These are phyloP conservation scores for Nanorana parkeri DNA, from an alignment of 2,113 vertebrate genomes.

Conservation along the genomic window DNA sequence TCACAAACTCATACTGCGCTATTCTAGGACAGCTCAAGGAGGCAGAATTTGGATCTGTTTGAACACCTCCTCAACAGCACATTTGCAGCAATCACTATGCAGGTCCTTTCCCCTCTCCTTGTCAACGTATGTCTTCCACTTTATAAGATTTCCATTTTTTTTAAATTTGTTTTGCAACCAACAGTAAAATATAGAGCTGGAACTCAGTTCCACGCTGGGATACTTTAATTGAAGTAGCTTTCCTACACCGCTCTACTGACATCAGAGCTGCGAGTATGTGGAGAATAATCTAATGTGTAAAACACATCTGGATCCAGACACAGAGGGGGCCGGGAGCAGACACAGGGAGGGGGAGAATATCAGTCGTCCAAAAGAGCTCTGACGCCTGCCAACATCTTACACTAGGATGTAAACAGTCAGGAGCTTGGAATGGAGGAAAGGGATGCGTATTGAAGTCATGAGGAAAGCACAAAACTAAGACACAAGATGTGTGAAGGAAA, in stretches of 20 bases:
- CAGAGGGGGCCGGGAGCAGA: conserved; percentile 41
- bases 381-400: conserved; percentile 43
- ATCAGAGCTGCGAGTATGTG: conserved; percentile 9
- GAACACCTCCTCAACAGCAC: background rate
- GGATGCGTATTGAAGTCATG: conserved; percentile 17
- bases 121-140: background rate
- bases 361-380: conserved; percentile 17
- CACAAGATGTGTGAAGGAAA: conserved; percentile 2
- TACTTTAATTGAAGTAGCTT: conserved; percentile 39
- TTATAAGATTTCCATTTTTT: background rate
- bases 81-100: background rate
- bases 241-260: conserved; percentile 17
- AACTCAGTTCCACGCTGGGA: conserved; percentile 42
- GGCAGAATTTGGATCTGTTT: background rate
- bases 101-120: background rate
- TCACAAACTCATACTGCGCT: background rate
- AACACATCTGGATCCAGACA: conserved; percentile 53
- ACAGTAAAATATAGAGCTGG: background rate
- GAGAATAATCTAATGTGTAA: conserved; percentile 48
- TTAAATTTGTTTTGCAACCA: conserved; percentile 1
- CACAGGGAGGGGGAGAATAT: conserved; percentile 39
- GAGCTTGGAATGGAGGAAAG: conserved; percentile 27
- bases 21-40: background rate
- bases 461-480: background rate
- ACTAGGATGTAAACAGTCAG: conserved; percentile 45